phyloP scores from a whole-genome alignment of 2,113 vertebrate genomes.

The Gymnogyps californianus region DNA sequence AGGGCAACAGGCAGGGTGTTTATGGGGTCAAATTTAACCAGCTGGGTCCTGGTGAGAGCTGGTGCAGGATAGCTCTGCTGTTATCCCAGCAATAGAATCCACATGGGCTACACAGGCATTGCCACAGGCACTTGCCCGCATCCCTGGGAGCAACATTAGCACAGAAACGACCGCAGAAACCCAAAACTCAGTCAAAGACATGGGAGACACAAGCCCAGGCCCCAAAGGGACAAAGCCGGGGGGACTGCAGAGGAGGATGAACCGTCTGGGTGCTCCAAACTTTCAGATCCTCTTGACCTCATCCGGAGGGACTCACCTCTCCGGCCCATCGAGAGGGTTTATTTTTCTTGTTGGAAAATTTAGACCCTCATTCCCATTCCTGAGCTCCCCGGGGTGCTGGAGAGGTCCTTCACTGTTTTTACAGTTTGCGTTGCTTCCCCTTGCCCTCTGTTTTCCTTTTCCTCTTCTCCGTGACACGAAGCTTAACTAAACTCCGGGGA shows the following conservation, averaged over 20 bases:
- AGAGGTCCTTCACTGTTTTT: conserved; percentile 11
- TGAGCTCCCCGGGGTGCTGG: background rate
- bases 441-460: background rate
- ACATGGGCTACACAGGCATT: no score
- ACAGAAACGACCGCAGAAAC: background rate
- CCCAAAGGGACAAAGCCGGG: background rate
- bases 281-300: background rate
- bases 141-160: background rate
- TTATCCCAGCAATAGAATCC: background rate
- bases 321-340: background rate
- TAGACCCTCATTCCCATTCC: background rate
- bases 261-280: background rate
- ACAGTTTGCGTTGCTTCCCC: background rate
- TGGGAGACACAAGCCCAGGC: background rate
- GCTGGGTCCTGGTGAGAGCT: background rate
- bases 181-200: background rate
- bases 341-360: conserved; percentile 26
- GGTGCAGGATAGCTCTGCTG: background rate
- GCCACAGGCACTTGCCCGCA: fast-evolving
- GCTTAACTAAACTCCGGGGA: background rate
- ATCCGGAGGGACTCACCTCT: background rate
- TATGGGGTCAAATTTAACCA: background rate
- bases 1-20: background rate
- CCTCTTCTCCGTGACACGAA: background rate
- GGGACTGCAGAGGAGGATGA: background rate